Evolutionary conservation across 2,888 invertebrate species (phyloP), one percentile per base, ranked within the genome.

Genomic region (Ecliptopera silaceata): DNA sequence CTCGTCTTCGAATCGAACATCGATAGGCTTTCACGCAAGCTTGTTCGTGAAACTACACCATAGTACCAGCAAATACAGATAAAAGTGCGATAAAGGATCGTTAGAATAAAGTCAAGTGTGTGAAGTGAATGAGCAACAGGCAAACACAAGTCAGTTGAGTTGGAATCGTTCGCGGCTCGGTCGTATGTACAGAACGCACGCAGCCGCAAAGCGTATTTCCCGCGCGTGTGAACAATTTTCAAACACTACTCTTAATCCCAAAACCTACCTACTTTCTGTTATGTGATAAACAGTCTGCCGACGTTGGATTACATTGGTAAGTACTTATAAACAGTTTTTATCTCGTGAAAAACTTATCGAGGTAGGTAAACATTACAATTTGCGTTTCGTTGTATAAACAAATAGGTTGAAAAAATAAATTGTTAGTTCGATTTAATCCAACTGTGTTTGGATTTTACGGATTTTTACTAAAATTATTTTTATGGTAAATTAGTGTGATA

Each of bases 301-400:
- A 65, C 62, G 64, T 53, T 59, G 69, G 66, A 74, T 71, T 72
- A 70, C 26, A 69, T 64, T 64, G 54, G 78, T 80, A 75, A 77
- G 79, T 77, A 75, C 39, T 52, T 43, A 58, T 59, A 61, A 54
- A 56, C 65, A 62, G 46, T 63, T 80, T 74, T 82, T 82, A 80
- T 80, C 78, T 77, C 63, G 56, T 42, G 38, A 17, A 48, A 59
- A 64, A 67, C 64, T 61, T 79, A 75, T 77, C 71, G 61, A 45
- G 41, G 57, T 65, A 61, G 67, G 77, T 82, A 82, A 80, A 82
- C 77, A 80, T 64, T 70, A 65, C 60, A 70, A 69, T 43, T 57
- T 74, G 73, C 73, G 65, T 70, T 66, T 65, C 26, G 56, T 54
- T 63, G 58, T 59, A 68, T 70, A 77, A 77, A 74, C 70, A 77